phyloP scores from a whole-genome alignment of 1,140 invertebrate species.

The Yoshiicerus persimilis region DNA sequence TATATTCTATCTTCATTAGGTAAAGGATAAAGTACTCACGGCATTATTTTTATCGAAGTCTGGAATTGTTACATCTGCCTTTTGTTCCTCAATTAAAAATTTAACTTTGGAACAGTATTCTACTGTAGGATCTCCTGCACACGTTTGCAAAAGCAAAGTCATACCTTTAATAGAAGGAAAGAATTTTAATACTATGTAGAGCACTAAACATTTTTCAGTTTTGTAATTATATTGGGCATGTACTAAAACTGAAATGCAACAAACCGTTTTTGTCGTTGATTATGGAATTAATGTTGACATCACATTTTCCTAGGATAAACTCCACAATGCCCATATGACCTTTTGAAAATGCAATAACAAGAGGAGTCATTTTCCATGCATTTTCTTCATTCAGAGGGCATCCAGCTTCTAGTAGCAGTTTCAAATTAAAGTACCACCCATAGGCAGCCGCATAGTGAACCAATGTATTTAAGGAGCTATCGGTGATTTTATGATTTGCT shows the following conservation, averaged over 20 bases:
- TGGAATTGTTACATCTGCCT: conserved; percentile 54
- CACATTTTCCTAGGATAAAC: conserved; percentile 55
- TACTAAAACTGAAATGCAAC: no score
- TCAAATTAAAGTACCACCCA: conserved; percentile 60
- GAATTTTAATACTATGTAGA: not conserved
- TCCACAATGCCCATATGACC: conserved; percentile 58
- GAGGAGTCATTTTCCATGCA: conserved; percentile 60
- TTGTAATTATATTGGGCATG: no score
- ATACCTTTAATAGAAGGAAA: not conserved
- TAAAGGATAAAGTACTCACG: no score
- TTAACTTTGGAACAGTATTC: conserved; percentile 52
- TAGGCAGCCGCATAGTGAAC: conserved; percentile 62
- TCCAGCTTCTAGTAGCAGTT: conserved; percentile 58
- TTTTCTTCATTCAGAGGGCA: conserved; percentile 55
- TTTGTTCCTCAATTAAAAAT: conserved; percentile 55
- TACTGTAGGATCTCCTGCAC: not conserved
- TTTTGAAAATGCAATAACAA: conserved; percentile 59
- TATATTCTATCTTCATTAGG: no score
- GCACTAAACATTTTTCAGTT: not conserved
- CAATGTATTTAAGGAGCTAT: conserved; percentile 59
- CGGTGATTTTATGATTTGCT: conserved; percentile 55
- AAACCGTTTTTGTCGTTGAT: conserved; percentile 49
- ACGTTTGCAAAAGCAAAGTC: conserved; percentile 33
- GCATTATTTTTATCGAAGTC: conserved; percentile 57
- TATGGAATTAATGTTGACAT: conserved; percentile 59